Evolutionary conservation across 1,140 invertebrate species (phyloP).

Genomic region (Leptestheria dahalacensis): DNA sequence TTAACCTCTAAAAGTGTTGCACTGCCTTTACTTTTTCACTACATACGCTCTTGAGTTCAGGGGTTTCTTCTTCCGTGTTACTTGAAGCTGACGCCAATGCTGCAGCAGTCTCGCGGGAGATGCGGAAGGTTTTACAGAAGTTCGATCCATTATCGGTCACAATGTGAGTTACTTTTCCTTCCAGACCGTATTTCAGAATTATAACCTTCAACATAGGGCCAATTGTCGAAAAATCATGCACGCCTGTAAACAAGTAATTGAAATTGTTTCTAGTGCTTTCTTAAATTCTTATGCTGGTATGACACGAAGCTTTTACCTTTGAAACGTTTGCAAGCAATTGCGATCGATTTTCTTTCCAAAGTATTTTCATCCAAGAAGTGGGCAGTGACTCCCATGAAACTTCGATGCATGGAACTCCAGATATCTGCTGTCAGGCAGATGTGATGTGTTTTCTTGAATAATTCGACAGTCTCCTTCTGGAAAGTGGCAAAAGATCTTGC

Average conservation of each 20-base stretch:
- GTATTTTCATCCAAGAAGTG: background rate
- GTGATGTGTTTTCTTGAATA: background rate
- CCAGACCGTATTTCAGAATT: background rate
- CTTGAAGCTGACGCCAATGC: too few relatives aligned
- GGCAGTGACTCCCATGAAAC: slow-evolving; percentile 1
- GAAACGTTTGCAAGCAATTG: slow-evolving; percentile 2
- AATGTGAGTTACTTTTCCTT: background rate
- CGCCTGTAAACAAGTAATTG: background rate
- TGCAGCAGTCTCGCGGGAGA: background rate
- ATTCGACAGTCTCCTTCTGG: background rate
- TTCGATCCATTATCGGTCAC: background rate
- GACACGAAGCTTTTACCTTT: background rate
- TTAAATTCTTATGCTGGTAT: background rate
- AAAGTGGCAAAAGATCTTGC: background rate
- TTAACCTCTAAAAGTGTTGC: too few relatives aligned
- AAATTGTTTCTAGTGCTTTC: background rate
- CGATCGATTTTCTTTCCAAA: background rate
- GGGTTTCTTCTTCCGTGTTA: too few relatives aligned
- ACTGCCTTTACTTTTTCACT: too few relatives aligned
- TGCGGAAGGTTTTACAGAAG: background rate
- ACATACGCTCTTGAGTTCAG: too few relatives aligned
- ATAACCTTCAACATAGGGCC: background rate
- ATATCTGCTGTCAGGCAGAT: slow-evolving; percentile 2
- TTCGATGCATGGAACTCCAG: background rate
- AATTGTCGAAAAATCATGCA: background rate